phyloP scores from a whole-genome alignment of 2,888 invertebrate species.

The Ochlodes sylvanus region DNA sequence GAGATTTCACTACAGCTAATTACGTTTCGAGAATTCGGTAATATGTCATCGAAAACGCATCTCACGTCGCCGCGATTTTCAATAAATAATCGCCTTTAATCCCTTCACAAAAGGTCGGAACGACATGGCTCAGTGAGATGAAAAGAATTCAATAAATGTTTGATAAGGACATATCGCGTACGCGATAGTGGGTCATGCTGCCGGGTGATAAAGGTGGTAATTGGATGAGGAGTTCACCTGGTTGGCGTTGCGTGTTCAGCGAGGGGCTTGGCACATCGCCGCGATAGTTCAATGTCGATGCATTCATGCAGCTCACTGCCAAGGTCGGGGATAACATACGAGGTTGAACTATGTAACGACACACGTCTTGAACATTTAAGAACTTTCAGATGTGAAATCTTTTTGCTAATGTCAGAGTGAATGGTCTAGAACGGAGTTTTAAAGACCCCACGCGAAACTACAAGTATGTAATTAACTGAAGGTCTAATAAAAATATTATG shows the following conservation, averaged over 20 bases:
- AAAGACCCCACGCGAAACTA: too few species aligned
- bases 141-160: not conserved
- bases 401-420: not conserved
- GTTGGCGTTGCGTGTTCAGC: conserved; percentile 8
- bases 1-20: not conserved
- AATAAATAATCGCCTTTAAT: too few species aligned
- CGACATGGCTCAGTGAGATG: not conserved
- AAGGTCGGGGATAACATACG: conserved; percentile 33
- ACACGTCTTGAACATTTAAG: conserved; percentile 9
- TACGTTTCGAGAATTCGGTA: not conserved
- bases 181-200: conserved; percentile 1
- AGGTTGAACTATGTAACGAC: conserved; percentile 12
- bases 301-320: conserved; percentile 35
- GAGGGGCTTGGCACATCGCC: conserved; percentile 31
- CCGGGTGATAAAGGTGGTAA: conserved; percentile 1
- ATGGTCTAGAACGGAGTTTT: not conserved
- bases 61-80: not conserved
- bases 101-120: too few species aligned
- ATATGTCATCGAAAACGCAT: not conserved
- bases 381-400: not conserved
- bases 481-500: too few species aligned
- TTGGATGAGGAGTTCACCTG: conserved; percentile 5
- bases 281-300: conserved; percentile 40
- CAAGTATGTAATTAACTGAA: too few species aligned
- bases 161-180: not conserved